A percentile compares a stretch with the other conserved stretches of the same genome.
Conservation (phyloP, 2,113 vertebrate species). For the Vulpes vulpes region DNA sequence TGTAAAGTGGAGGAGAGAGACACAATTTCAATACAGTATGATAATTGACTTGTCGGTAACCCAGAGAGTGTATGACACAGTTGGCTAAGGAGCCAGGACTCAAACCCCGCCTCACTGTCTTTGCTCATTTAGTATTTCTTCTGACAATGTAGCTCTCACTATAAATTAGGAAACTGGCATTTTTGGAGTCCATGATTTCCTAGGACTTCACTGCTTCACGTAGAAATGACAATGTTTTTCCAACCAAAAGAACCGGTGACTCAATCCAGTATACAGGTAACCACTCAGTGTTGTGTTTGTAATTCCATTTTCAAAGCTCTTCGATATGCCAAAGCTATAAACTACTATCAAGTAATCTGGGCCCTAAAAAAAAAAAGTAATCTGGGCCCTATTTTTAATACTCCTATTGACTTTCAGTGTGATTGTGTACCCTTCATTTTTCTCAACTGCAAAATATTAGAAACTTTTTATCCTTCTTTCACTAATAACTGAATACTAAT, state of each 20-base stretch:
- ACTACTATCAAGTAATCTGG: background rate
- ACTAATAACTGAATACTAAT: too few relatives aligned
- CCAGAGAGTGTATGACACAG: background rate
- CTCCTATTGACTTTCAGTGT: constrained; percentile 5
- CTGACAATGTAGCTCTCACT: background rate
- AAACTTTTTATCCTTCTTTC: background rate
- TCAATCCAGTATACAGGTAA: background rate
- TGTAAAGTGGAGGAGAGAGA: background rate
- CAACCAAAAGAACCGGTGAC: background rate
- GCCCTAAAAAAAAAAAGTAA: background rate
- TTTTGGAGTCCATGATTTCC: background rate
- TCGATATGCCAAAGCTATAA: background rate
- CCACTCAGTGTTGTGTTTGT: background rate
- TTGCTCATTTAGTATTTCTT: background rate
- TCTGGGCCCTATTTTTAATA: background rate
- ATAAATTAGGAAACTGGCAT: background rate
- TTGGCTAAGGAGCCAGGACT: background rate
- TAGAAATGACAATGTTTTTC: background rate
- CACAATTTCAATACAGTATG: background rate
- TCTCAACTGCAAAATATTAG: background rate
- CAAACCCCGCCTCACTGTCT: background rate
- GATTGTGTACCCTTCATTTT: background rate
- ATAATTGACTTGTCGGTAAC: background rate
- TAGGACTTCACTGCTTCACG: background rate
- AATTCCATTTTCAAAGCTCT: constrained; percentile 6